Conservation (phyloP, 2,113 vertebrate species). For the Paralichthys olivaceus region DNA sequence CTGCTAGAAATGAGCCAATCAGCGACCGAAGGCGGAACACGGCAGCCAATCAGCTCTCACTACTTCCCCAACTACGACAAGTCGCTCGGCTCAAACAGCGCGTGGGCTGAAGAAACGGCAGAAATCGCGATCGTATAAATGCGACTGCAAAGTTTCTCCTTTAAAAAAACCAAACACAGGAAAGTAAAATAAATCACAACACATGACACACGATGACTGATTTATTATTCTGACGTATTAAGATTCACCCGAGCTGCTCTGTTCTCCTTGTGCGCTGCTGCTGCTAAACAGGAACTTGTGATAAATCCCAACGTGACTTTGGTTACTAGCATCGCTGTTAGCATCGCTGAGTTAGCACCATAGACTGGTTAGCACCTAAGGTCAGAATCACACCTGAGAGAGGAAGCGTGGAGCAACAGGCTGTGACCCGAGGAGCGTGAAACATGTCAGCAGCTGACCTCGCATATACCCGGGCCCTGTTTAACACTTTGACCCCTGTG, state of each 20-base stretch:
- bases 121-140: not conserved
- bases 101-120: not conserved
- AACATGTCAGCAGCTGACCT: not conserved
- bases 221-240: too few relatives aligned
- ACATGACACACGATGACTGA: too few relatives aligned
- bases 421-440: not conserved
- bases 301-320: conserved; percentile 57
- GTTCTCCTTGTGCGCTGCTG: not conserved
- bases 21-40: conserved; percentile 1
- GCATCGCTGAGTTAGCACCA: not conserved
- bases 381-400: not conserved
- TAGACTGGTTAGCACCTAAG: too few relatives aligned
- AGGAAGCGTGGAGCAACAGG: not conserved
- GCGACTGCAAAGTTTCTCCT: not conserved
- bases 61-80: conserved; percentile 43
- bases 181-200: rapidly evolving
- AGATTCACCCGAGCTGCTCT: rapidly evolving
- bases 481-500: conserved; percentile 59
- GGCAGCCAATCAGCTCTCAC: conserved; percentile 61
- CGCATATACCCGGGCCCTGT: conserved; percentile 13
- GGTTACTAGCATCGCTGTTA: conserved; percentile 1
- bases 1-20: conserved; percentile 66
- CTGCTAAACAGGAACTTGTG: not conserved
- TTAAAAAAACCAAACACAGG: rapidly evolving
- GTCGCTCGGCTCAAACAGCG: conserved; percentile 51